Evolutionary conservation across 30 jellyfish, hydroid and myxozoan species (phyloP).

Genomic region (Aurelia aurita complex sp. Pacific): DNA sequence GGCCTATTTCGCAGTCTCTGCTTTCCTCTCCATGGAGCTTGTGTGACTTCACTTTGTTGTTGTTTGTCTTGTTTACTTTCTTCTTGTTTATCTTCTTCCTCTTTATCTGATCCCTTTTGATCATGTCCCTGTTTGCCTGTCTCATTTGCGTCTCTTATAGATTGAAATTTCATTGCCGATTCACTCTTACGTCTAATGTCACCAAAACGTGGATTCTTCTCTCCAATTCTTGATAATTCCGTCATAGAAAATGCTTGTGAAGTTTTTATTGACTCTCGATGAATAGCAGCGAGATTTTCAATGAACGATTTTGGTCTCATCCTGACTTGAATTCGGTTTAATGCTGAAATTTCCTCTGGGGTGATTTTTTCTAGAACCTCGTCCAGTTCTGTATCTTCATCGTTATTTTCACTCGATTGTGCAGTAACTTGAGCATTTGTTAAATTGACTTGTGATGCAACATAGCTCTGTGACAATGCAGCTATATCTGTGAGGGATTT

Average conservation of each 20-base stretch:
- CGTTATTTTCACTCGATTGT: background rate
- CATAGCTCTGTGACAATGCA: slow-evolving; percentile 51
- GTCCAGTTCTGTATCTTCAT: slow-evolving; percentile 15
- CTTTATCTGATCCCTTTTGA: background rate
- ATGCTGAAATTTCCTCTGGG: slow-evolving; percentile 52
- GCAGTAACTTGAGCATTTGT: background rate
- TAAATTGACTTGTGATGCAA: slow-evolving; percentile 38
- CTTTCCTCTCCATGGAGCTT: slow-evolving; percentile 25
- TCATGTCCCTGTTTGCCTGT: background rate
- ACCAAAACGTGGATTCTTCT: background rate
- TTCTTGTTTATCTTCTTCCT: background rate
- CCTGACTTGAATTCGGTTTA: slow-evolving; percentile 37
- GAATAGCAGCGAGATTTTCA: slow-evolving; percentile 63
- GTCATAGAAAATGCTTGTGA: slow-evolving; percentile 41
- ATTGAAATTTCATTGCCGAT: background rate
- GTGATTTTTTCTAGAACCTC: slow-evolving; percentile 30
- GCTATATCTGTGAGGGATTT: slow-evolving; percentile 10
- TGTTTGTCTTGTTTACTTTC: background rate
- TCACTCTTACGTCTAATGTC: background rate
- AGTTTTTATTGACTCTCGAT: slow-evolving; percentile 34
- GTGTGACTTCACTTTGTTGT: background rate
- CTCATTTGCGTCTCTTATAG: background rate
- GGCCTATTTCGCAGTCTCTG: slow-evolving; percentile 40
- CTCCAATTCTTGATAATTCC: slow-evolving; percentile 23
- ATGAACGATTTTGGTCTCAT: slow-evolving; percentile 64